A percentile compares a stretch with the other conserved stretches of the same genome.
Evolutionary conservation across 1,140 invertebrate genomes (phyloP).

Genomic region (Carcinoscorpius rotundicauda): DNA sequence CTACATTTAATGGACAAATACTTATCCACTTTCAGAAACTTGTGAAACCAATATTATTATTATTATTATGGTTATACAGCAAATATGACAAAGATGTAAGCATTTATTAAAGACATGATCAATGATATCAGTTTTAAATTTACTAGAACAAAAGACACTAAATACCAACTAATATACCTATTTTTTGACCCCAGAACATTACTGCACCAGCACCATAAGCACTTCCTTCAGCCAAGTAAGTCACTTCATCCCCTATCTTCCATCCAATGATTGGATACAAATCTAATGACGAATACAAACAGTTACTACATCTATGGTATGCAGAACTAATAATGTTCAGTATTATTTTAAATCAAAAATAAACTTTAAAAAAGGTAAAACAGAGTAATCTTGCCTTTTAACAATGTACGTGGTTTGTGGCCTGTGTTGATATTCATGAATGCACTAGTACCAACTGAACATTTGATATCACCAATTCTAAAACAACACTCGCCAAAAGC

Average conservation of each 20-base stretch:
- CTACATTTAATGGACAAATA: too few relatives aligned
- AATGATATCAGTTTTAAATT: too few relatives aligned
- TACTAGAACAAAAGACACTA: too few relatives aligned
- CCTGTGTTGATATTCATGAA: slow-evolving; percentile 86
- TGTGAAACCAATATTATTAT: too few relatives aligned
- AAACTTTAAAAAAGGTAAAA: too few relatives aligned
- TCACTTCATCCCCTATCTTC: slow-evolving; percentile 45
- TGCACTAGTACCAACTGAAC: slow-evolving; percentile 88
- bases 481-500: slow-evolving; percentile 86
- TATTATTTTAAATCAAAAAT: too few relatives aligned
- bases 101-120: too few relatives aligned
- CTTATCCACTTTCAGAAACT: too few relatives aligned
- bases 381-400: slow-evolving; percentile 34
- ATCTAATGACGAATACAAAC: slow-evolving; percentile 33
- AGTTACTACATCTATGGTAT: too few relatives aligned
- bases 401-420: slow-evolving; percentile 54
- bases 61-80: too few relatives aligned
- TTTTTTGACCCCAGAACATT: slow-evolving; percentile 69
- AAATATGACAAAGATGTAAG: too few relatives aligned
- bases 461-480: slow-evolving; percentile 62
- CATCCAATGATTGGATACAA: slow-evolving; percentile 80
- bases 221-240: slow-evolving; percentile 69
- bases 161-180: slow-evolving; percentile 37
- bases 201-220: slow-evolving; percentile 74
- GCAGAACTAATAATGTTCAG: too few relatives aligned